Evolutionary conservation across 2,113 vertebrate genomes (phyloP).

Genomic region (Clarias batrachus): DNA sequence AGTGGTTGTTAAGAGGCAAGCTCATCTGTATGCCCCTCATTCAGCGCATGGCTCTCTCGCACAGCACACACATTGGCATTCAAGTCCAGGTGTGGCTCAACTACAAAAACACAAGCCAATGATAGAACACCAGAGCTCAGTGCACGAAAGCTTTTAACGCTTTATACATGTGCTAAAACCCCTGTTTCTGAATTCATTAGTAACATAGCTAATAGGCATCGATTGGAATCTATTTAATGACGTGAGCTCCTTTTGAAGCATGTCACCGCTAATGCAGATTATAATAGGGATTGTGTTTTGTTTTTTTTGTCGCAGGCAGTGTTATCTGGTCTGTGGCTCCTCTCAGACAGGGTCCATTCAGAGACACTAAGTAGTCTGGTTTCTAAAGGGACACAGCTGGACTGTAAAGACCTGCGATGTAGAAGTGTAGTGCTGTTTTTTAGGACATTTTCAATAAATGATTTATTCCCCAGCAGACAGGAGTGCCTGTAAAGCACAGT

Average conservation of each 20-base stretch:
- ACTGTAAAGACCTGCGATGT: conserved; percentile 39
- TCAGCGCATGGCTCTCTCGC: conserved; percentile 46
- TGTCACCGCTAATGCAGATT: neutral
- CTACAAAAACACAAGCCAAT: conserved; percentile 54
- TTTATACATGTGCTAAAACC: conserved; percentile 2
- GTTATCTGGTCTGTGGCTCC: conserved; percentile 5
- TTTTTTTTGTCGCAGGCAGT: neutral
- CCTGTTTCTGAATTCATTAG: conserved; percentile 27
- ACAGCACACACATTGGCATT: conserved; percentile 55
- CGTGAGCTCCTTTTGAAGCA: neutral
- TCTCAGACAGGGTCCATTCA: conserved; percentile 27
- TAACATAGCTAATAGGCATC: conserved; percentile 20
- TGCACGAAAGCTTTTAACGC: conserved; percentile 19
- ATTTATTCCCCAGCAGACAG: conserved; percentile 54
- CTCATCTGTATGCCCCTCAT: conserved; percentile 57
- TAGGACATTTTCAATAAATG: conserved; percentile 47
- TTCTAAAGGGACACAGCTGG: conserved; percentile 23
- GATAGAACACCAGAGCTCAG: conserved; percentile 36
- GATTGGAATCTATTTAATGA: conserved; percentile 11
- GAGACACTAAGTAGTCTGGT: conserved; percentile 34
- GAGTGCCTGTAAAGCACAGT: conserved; percentile 46
- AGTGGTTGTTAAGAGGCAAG: conserved; percentile 56
- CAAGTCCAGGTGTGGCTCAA: conserved; percentile 53
- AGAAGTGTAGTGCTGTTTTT: conserved; percentile 44
- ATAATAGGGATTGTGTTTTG: conserved; percentile 1